Percentiles rank a stretch among this genome's conserved stretches.
Conservation (phyloP, 2,797 vertebrate species). For the Periparus ater region DNA sequence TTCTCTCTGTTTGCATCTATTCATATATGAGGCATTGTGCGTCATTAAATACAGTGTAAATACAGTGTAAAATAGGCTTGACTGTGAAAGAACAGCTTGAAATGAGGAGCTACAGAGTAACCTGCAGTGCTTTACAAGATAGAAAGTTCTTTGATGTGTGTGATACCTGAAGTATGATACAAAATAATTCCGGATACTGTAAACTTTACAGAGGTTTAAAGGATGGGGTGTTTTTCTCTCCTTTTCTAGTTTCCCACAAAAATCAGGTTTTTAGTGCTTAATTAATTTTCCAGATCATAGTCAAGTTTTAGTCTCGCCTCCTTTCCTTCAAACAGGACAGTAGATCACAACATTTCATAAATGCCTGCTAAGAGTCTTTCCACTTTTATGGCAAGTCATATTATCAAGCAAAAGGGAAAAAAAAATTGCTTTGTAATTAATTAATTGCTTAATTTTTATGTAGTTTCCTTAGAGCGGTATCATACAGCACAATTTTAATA, state of each 20-base stretch:
- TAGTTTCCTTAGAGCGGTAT: not conserved
- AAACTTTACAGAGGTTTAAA: not conserved
- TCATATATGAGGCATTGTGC: conserved; percentile 47
- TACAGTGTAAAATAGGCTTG: conserved; percentile 24
- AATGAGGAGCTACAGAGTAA: conserved; percentile 33
- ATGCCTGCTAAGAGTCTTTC: not conserved
- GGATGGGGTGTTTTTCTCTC: not conserved
- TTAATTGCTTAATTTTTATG: not conserved
- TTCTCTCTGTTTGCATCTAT: conserved; percentile 61
- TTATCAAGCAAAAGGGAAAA: not conserved
- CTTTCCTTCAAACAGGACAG: not conserved
- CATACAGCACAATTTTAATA: not conserved
- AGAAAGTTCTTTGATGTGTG: not conserved
- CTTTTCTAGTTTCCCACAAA: not conserved
- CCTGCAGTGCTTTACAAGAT: not conserved
- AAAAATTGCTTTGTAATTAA: not conserved
- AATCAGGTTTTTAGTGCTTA: not conserved
- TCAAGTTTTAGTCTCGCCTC: not conserved
- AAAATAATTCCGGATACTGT: not conserved
- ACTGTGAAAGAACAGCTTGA: conserved; percentile 50
- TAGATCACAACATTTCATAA: not conserved
- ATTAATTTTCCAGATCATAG: not conserved
- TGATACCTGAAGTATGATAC: not conserved
- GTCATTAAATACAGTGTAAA: conserved; percentile 59
- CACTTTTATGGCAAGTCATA: not conserved